Percentiles rank a stretch among this genome's conserved stretches.
These are phyloP conservation scores for Drosophila murphyi DNA, from an alignment of 1,140 invertebrate genomes.

Conservation along the genomic window DNA sequence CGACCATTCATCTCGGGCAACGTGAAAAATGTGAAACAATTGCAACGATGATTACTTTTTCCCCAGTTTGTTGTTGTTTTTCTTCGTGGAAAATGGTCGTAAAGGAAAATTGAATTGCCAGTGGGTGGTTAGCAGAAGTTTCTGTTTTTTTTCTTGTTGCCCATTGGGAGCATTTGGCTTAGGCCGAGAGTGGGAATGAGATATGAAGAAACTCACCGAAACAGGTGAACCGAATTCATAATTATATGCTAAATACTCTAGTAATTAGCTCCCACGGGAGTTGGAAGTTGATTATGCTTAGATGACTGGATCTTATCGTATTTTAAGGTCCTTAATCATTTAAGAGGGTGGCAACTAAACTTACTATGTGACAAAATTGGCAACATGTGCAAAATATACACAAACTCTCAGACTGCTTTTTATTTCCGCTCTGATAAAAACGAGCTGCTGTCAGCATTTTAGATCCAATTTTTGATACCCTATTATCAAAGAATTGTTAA, in stretches of 20 bases:
- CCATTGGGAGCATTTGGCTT: slow-evolving; percentile 37
- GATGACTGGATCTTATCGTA: slow-evolving; percentile 30
- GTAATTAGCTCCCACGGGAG: slow-evolving; percentile 73
- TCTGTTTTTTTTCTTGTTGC: background rate
- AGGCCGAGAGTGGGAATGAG: slow-evolving; percentile 11
- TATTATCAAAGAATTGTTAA: background rate
- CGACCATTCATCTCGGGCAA: slow-evolving; percentile 68
- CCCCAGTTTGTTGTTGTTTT: slow-evolving; percentile 56
- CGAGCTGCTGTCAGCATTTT: slow-evolving; percentile 36
- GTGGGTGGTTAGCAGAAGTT: slow-evolving; percentile 50
- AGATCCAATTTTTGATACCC: slow-evolving; percentile 13
- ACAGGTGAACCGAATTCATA: slow-evolving; percentile 60
- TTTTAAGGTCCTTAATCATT: slow-evolving; percentile 31
- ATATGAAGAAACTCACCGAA: background rate
- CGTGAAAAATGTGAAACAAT: slow-evolving; percentile 81
- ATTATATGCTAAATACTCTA: slow-evolving; percentile 78
- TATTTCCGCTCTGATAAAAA: slow-evolving; percentile 18
- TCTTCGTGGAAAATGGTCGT: slow-evolving; percentile 52
- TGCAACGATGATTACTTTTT: slow-evolving; percentile 82
- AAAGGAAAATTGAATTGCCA: slow-evolving; percentile 79
- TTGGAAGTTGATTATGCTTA: slow-evolving; percentile 59
- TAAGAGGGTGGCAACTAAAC: slow-evolving; percentile 14
- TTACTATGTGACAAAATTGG: slow-evolving; percentile 34
- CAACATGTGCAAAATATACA: slow-evolving; percentile 63
- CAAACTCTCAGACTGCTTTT: slow-evolving; percentile 9